phyloP scores from a whole-genome alignment of 2,113 vertebrate genomes.

The Sylvia atricapilla region DNA sequence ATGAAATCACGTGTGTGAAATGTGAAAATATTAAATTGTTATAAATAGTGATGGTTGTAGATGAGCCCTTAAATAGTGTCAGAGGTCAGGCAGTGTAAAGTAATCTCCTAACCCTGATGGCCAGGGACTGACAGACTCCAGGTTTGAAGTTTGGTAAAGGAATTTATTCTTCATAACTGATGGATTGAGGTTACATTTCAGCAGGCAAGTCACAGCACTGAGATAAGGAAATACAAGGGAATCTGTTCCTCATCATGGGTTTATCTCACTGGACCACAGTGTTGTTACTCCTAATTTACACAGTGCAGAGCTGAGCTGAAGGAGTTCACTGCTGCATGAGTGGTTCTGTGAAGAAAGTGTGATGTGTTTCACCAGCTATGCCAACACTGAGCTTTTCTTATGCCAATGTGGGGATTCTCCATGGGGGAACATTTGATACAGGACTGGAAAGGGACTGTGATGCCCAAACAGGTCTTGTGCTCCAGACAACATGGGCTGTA shows the following conservation, averaged over 20 bases:
- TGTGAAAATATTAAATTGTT: not conserved
- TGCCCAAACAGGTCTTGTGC: not conserved
- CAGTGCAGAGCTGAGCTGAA: not conserved
- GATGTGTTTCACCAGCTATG: not conserved
- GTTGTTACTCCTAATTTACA: not conserved
- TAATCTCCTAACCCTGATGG: not conserved
- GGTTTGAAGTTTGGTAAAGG: not conserved
- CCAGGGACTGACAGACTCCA: not conserved
- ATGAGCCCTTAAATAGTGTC: not conserved
- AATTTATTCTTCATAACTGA: conserved; percentile 19
- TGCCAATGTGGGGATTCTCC: not conserved
- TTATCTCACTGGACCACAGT: not conserved
- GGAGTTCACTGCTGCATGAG: not conserved
- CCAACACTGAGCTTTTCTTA: not conserved
- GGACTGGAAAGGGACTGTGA: not conserved
- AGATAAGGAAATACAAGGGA: conserved; percentile 28
- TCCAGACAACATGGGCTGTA: not conserved
- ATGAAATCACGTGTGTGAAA: not conserved
- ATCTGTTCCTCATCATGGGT: not conserved
- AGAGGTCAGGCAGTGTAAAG: not conserved
- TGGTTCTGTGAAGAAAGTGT: not conserved
- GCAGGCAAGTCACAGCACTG: not conserved
- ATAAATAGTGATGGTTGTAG: not conserved
- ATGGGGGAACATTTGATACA: rapidly evolving
- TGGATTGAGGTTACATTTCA: conserved; percentile 7